These are phyloP conservation scores for Sarcoramphus papa DNA, from an alignment of 2,797 vertebrate genomes.

Conservation along the genomic window DNA sequence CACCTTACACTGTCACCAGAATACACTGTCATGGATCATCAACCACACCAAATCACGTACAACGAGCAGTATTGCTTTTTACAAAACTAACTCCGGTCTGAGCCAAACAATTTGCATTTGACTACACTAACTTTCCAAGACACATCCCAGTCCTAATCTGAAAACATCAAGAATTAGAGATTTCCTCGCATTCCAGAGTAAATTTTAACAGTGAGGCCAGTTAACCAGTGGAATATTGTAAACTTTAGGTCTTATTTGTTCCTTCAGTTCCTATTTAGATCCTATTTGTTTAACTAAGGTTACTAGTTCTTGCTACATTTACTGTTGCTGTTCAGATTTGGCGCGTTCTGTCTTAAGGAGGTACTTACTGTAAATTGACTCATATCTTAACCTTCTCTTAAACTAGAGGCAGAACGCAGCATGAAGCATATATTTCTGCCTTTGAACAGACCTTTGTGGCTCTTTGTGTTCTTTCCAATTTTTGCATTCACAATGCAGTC, in stretches of 20 bases:
- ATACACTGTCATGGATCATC: fast-evolving
- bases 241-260: not conserved
- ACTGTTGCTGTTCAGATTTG: not conserved
- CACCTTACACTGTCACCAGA: not conserved
- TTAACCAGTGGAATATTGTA: not conserved
- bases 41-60: not conserved
- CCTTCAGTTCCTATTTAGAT: not conserved
- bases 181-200: not conserved
- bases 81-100: not conserved
- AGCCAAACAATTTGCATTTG: not conserved
- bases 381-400: not conserved
- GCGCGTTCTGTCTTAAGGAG: not conserved
- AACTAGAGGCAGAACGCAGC: not conserved
- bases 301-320: not conserved
- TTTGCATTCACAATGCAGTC: not conserved
- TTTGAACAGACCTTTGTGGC: not conserved
- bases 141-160: not conserved
- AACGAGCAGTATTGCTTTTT: not conserved
- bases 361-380: not conserved
- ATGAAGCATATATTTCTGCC: not conserved
- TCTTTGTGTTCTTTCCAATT: not conserved
- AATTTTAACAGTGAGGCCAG: not conserved
- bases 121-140: not conserved
- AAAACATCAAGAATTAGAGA: not conserved
- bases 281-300: not conserved